These are phyloP conservation scores for Brachionus rotundiformis DNA, from an alignment of 1,140 invertebrate species.

Conservation along the genomic window DNA sequence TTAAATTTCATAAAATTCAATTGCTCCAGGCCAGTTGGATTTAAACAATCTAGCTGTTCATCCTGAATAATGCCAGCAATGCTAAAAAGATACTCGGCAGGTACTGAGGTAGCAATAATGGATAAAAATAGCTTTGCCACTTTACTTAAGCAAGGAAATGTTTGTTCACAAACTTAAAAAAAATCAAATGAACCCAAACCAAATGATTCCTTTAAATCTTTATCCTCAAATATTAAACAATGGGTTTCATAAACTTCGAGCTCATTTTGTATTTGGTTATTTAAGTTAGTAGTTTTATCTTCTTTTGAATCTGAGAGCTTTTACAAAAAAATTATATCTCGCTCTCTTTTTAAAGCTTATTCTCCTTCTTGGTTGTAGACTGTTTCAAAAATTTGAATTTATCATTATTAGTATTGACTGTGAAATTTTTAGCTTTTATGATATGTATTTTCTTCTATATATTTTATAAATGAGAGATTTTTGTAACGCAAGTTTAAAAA, in stretches of 20 bases:
- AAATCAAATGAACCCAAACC: not conserved
- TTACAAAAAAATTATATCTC: not conserved
- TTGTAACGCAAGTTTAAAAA: not conserved
- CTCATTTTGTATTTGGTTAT: not conserved
- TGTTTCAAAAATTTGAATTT: not conserved
- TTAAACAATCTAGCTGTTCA: not conserved
- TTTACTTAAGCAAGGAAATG: not conserved
- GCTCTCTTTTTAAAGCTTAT: not conserved
- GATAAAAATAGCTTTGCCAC: not conserved
- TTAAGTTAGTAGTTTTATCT: not conserved
- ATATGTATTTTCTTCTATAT: not conserved
- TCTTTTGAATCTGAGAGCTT: not conserved
- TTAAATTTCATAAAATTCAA: not conserved
- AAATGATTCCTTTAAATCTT: slow-evolving; percentile 6
- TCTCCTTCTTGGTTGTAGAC: not conserved
- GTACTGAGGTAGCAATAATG: not conserved
- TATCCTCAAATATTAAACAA: no score
- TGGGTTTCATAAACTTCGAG: not conserved
- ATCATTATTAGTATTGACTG: not conserved
- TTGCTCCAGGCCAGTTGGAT: not conserved
- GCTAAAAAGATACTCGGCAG: no score
- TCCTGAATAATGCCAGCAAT: not conserved
- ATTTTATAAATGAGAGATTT: not conserved
- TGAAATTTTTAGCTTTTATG: not conserved
- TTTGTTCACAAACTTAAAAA: slow-evolving; percentile 14